phyloP scores from a whole-genome alignment of 2,113 vertebrate species.

The Nicator chloris region DNA sequence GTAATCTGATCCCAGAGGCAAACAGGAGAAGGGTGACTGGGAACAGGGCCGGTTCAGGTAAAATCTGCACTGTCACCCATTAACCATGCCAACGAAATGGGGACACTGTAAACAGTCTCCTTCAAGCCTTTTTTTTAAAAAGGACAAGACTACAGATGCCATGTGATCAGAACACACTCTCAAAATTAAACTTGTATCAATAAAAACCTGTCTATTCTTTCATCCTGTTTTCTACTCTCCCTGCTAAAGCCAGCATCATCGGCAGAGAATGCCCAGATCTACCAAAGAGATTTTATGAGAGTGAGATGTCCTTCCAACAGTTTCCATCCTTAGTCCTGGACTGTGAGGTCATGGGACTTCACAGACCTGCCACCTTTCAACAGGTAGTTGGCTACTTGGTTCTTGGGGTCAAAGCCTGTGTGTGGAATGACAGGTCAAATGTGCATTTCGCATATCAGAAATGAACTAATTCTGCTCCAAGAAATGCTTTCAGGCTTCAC shows the following conservation, averaged over 20 bases:
- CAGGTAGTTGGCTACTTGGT: not conserved
- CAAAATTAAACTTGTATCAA: not conserved
- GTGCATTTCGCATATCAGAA: not conserved
- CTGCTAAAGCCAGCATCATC: not conserved
- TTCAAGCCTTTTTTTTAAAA: not conserved
- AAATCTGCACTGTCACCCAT: not conserved
- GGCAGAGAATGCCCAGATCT: not conserved
- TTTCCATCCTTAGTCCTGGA: not conserved
- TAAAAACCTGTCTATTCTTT: not conserved
- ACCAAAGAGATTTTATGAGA: not conserved
- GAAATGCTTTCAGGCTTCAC: not conserved
- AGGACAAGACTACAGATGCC: not conserved
- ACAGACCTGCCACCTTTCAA: not conserved
- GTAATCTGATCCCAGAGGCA: not conserved
- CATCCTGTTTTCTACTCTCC: not conserved
- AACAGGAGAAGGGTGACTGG: not conserved
- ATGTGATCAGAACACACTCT: not conserved
- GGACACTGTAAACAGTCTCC: not conserved
- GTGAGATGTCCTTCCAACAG: not conserved
- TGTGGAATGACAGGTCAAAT: rapidly evolving
- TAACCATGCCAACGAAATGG: not conserved
- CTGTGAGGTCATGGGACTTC: not conserved
- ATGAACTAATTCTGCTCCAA: not conserved
- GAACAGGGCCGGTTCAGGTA: not conserved
- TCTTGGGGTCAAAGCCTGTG: not conserved